Evolutionary conservation across 2,888 invertebrate species (phyloP), one percentile per base, ranked within the genome.

Genomic region (Xanthorhoe designata): DNA sequence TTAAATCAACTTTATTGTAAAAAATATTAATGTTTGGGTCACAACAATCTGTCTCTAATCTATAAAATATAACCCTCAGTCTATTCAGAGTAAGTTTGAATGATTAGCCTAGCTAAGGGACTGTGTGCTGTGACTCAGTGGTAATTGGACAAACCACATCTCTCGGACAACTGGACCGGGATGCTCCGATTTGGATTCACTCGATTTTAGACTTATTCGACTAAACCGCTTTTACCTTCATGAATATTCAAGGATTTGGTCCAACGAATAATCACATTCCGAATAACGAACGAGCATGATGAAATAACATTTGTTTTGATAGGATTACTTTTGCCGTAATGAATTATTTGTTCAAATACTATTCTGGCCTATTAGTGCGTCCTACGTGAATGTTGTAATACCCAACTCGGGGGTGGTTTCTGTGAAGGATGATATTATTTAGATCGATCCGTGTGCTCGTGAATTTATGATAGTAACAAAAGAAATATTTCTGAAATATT

Each of bases 91-190:
- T 24, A 24, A 24, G 24, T 24, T 1, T 32, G 32, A 32, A 32
- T 1, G 32, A 32, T 7, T 13, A 7, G 8, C 38, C 45, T 7
- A 45, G 45, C 45, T 45, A 45, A 15, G 18, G 4, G 18, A n/a
- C 5, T 1, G 45, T 51, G 38, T 15, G 19, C 19, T 62, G 54
- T 66, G 61, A 54, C 42, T 35, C 32, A 51, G 45, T 18, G 62
- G 59, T 59, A 62, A 66, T 66, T 66, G 84, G 79, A 79, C 78
- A 75, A 78, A 80, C 80, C 81, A 70, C 72, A 73, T 72, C 72
- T 71, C 68, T 68, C 74, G 69, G 61, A 50, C 61, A 49, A 67
- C 59, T 61, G 61, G 55, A 45, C 62, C 47, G 55, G 57, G 58
- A 49, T 58, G 61, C 61, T 59, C 63, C 62, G 61, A 69, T 68